Conservation (phyloP, 2,888 invertebrate species). For the Megamerina dolium region DNA sequence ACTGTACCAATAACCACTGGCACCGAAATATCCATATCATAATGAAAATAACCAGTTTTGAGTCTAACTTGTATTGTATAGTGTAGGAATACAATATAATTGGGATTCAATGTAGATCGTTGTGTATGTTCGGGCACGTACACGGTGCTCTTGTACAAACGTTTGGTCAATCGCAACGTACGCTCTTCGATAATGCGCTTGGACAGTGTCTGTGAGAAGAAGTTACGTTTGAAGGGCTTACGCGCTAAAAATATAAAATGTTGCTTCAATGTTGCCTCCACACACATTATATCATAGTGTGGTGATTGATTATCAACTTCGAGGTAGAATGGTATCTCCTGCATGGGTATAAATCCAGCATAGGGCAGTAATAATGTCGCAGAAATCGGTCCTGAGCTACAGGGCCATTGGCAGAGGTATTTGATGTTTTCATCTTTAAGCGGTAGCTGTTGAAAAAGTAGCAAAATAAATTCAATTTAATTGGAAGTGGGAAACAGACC, state of each 20-base stretch:
- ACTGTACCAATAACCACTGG: conserved; percentile 39
- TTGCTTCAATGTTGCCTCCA: conserved; percentile 38
- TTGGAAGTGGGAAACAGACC: too few relatives aligned
- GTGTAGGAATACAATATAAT: conserved; percentile 40
- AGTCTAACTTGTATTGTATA: conserved; percentile 37
- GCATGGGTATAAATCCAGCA: conserved; percentile 66
- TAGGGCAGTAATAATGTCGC: conserved; percentile 53
- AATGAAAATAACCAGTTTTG: conserved; percentile 39
- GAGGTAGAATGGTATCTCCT: conserved; percentile 61
- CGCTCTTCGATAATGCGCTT: conserved; percentile 33
- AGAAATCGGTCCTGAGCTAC: conserved; percentile 38
- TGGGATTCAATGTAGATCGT: conserved; percentile 56
- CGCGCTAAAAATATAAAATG: conserved; percentile 40
- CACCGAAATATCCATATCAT: conserved; percentile 35
- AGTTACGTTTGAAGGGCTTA: conserved; percentile 39
- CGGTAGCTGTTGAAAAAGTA: conserved; percentile 24
- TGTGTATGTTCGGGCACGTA: conserved; percentile 59
- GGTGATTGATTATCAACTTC: conserved; percentile 61
- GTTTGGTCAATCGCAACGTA: conserved; percentile 35
- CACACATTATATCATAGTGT: conserved; percentile 34
- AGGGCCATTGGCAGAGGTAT: conserved; percentile 42
- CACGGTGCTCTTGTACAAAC: conserved; percentile 54
- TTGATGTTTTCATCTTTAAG: conserved; percentile 39
- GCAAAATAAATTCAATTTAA: not conserved
- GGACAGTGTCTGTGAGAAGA: conserved; percentile 34